Percentiles rank a stretch among this genome's conserved stretches.
Evolutionary conservation across 2,888 invertebrate genomes (phyloP).

Genomic region (Lomographa bimaculata): DNA sequence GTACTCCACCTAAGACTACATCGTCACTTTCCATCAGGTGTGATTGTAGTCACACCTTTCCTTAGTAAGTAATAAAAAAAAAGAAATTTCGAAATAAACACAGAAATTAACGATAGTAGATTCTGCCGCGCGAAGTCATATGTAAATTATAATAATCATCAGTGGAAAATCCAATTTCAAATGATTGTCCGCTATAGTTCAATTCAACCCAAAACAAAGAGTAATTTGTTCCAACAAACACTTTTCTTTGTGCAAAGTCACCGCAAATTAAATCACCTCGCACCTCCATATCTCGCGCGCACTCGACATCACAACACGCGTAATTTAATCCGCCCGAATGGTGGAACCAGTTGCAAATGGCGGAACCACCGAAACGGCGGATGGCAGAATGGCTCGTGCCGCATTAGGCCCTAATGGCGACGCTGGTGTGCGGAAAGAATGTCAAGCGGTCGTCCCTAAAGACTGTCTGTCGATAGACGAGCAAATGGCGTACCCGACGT

Average conservation of each 20-base stretch:
- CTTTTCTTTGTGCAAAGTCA: slow-evolving; percentile 1
- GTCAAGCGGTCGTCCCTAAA: slow-evolving; percentile 11
- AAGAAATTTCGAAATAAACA: too few relatives aligned
- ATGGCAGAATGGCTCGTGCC: slow-evolving; percentile 22
- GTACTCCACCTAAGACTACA: too few relatives aligned
- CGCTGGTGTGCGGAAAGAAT: slow-evolving; percentile 17
- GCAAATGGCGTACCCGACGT: slow-evolving; percentile 5
- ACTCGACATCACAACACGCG: slow-evolving; percentile 21
- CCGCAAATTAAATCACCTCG: neutral
- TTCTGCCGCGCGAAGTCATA: too few relatives aligned
- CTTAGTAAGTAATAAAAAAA: too few relatives aligned
- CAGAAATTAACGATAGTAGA: too few relatives aligned
- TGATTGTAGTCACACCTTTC: too few relatives aligned
- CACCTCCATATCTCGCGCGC: slow-evolving; percentile 9
- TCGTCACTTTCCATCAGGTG: too few relatives aligned
- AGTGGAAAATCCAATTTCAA: too few relatives aligned
- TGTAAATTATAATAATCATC: too few relatives aligned
- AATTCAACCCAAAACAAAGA: too few relatives aligned
- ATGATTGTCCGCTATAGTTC: too few relatives aligned
- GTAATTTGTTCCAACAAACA: too few relatives aligned
- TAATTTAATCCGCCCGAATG: slow-evolving; percentile 28
- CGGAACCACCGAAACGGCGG: slow-evolving; percentile 24
- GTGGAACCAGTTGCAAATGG: slow-evolving; percentile 30
- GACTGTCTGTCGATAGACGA: slow-evolving; percentile 12
- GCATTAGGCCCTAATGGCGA: slow-evolving; percentile 26